Conservation (phyloP, 2,113 vertebrate species). For the Peromyscus maniculatus region DNA sequence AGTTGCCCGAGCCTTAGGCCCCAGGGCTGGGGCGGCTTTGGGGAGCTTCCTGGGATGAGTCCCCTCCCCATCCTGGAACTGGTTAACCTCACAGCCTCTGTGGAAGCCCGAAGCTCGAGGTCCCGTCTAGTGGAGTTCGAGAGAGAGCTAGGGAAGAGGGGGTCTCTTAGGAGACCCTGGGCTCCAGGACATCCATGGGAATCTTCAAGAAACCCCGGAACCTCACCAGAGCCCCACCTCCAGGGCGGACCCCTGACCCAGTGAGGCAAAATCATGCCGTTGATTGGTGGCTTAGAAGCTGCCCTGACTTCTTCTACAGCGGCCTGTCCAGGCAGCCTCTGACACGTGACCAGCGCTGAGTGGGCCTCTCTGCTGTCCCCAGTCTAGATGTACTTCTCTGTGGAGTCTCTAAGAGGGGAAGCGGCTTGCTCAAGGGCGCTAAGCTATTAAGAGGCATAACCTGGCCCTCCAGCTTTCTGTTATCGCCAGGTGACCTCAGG, state of each 20-base stretch:
- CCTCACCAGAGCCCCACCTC: rapidly evolving
- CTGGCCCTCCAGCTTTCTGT: not conserved
- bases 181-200: not conserved
- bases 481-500: not conserved
- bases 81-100: no score
- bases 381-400: not conserved
- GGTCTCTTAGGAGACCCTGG: not conserved
- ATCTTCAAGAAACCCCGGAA: rapidly evolving
- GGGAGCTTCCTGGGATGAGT: not conserved
- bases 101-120: not conserved
- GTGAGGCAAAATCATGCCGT: not conserved
- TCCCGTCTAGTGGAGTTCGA: not conserved
- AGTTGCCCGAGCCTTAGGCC: not conserved
- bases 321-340: not conserved
- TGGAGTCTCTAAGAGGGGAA: not conserved
- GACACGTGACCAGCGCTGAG: rapidly evolving
- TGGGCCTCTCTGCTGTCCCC: not conserved
- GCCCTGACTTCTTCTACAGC: not conserved
- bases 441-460: not conserved
- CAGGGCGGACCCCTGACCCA: not conserved
- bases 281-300: not conserved
- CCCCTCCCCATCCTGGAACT: not conserved
- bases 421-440: not conserved
- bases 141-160: not conserved
- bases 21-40: not conserved